phyloP scores from a whole-genome alignment of 1,140 invertebrate genomes.

The Pseudomyrmex pallidus region DNA sequence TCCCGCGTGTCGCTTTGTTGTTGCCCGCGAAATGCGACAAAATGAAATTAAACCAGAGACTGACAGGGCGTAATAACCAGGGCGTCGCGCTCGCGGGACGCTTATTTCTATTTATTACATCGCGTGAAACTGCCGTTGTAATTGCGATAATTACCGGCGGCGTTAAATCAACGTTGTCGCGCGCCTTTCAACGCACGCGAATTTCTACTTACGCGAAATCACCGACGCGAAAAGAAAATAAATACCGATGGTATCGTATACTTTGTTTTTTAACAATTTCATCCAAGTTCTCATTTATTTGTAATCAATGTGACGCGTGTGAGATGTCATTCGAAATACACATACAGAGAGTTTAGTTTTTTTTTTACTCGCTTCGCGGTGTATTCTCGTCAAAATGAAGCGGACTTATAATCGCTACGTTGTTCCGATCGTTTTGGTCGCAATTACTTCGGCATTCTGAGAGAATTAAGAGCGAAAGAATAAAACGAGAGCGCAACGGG shows the following conservation, averaged over 20 bases:
- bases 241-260: no score
- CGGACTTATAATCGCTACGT: conserved; percentile 2
- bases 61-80: conserved; percentile 42
- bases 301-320: no score
- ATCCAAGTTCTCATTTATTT: no score
- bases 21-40: conserved; percentile 11
- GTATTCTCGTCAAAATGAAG: not conserved
- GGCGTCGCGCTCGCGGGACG: conserved; percentile 8
- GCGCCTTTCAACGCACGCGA: not conserved
- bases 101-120: conserved; percentile 54
- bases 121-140: conserved; percentile 28
- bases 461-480: conserved; percentile 11
- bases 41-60: conserved; percentile 47
- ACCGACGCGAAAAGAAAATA: no score
- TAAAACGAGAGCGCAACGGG: not conserved
- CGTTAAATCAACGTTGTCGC: conserved; percentile 51
- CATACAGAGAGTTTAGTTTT: no score
- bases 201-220: conserved; percentile 4
- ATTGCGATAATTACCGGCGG: conserved; percentile 52
- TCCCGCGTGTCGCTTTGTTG: conserved; percentile 16
- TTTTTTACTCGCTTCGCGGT: conserved; percentile 16
- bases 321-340: no score
- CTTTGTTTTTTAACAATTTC: no score
- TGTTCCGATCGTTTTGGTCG: conserved; percentile 39
- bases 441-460: conserved; percentile 45